Evolutionary conservation across 1,140 invertebrate species (phyloP).

Genomic region (Lasioglossum albipes): DNA sequence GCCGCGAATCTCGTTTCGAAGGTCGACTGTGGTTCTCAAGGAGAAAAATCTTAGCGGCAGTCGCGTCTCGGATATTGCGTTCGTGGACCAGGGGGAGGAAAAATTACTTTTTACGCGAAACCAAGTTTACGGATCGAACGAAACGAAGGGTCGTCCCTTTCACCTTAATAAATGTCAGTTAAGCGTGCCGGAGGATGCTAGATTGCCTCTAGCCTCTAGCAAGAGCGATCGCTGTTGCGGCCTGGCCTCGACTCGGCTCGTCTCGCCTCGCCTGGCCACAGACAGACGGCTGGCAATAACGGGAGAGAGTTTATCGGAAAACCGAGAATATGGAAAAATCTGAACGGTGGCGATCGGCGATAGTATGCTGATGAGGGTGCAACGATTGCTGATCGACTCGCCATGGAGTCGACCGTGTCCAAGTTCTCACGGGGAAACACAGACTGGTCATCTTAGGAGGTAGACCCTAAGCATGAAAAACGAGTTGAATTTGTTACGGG

Average conservation of each 20-base stretch:
- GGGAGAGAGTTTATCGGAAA: neutral
- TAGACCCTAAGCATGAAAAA: no score
- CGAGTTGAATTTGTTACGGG: no score
- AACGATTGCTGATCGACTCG: no score
- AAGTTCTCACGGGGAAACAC: no score
- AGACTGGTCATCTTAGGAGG: no score
- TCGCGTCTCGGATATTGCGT: neutral
- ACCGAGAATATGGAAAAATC: neutral
- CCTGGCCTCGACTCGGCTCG: no score
- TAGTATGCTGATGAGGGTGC: slow-evolving; percentile 6
- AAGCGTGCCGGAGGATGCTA: neutral
- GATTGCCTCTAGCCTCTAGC: neutral
- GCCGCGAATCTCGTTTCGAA: no score
- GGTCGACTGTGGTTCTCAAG: neutral
- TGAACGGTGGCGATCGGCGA: neutral
- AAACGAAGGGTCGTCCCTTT: neutral
- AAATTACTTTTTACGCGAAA: neutral
- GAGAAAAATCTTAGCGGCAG: neutral
- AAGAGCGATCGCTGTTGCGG: neutral
- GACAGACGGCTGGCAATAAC: neutral
- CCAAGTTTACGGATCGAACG: neutral
- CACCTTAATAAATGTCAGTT: neutral
- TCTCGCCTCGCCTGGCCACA: no score
- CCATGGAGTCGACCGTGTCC: no score
- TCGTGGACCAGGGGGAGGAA: no score